A percentile compares a stretch with the other conserved stretches of the same genome.
Conservation (phyloP, 2,797 vertebrate genomes). For the Pseudopleuronectes americanus region DNA sequence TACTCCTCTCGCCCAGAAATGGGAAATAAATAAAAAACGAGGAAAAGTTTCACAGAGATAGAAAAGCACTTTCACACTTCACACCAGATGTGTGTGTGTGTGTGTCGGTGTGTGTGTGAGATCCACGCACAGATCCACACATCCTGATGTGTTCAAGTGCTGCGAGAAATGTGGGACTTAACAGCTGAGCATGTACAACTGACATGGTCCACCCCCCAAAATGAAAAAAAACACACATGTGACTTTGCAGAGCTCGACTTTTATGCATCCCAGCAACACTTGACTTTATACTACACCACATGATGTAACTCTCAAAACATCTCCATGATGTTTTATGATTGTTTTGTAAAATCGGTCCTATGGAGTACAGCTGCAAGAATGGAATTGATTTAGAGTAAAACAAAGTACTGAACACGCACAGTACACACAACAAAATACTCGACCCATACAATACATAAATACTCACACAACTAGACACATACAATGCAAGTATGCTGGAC, state of each 20-base stretch:
- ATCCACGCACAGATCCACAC: constrained; percentile 40
- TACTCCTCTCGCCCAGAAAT: constrained; percentile 2
- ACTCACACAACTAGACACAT: too few relatives aligned
- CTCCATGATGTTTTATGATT: too few relatives aligned
- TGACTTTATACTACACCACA: too few relatives aligned
- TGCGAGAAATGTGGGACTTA: constrained; percentile 23
- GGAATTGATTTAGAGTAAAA: too few relatives aligned
- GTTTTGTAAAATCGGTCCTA: too few relatives aligned
- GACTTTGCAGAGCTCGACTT: background rate
- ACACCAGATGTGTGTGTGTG: constrained; percentile 67
- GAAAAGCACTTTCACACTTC: constrained; percentile 60
- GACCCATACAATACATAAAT: too few relatives aligned
- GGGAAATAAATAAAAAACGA: background rate
- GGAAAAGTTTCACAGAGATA: constrained; percentile 28
- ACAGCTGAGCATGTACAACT: background rate
- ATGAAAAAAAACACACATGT: background rate
- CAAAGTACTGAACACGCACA: background rate
- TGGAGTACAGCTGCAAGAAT: too few relatives aligned
- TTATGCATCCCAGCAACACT: background rate
- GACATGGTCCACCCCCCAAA: background rate
- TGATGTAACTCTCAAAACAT: too few relatives aligned
- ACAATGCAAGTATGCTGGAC: too few relatives aligned
- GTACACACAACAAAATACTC: too few relatives aligned
- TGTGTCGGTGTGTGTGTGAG: constrained; percentile 4
- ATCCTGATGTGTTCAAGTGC: constrained; percentile 56